Evolutionary conservation across 2,888 invertebrate genomes (phyloP).

Genomic region (Hemithea aestivaria): DNA sequence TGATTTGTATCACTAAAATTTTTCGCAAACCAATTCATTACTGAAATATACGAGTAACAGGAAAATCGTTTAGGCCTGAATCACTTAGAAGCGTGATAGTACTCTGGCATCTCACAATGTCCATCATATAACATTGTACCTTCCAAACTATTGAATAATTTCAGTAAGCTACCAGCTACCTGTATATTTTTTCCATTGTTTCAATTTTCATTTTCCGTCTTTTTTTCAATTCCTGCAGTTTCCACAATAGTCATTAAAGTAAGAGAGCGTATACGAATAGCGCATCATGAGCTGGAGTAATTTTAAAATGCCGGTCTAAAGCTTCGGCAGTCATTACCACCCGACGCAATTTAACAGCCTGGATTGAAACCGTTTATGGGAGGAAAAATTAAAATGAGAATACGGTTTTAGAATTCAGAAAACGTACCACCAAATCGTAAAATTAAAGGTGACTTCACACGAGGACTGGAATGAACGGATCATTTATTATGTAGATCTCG

Average conservation of each 20-base stretch:
- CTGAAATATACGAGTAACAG: no score
- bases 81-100: no score
- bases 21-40: no score
- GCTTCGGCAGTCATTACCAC: constrained; percentile 34
- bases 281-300: constrained; percentile 35
- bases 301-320: constrained; percentile 40
- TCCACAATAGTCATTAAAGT: constrained; percentile 14
- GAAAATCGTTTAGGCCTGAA: no score
- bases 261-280: constrained; percentile 43
- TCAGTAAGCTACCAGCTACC: no score
- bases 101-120: no score
- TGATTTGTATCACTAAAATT: no score
- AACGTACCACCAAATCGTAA: constrained; percentile 29
- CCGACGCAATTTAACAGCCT: constrained; percentile 33
- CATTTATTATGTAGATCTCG: constrained; percentile 6
- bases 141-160: no score
- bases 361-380: constrained; percentile 48
- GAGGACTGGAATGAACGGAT: constrained; percentile 9
- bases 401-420: constrained; percentile 33
- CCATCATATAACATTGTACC: no score
- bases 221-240: constrained; percentile 21
- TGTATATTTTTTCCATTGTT: constrained; percentile 9
- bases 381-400: constrained; percentile 40
- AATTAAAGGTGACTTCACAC: constrained; percentile 27
- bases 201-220: constrained; percentile 16